Evolutionary conservation across 2,888 invertebrate genomes (phyloP), one percentile per base, ranked within the genome.

Genomic region (Catocala fraxini): DNA sequence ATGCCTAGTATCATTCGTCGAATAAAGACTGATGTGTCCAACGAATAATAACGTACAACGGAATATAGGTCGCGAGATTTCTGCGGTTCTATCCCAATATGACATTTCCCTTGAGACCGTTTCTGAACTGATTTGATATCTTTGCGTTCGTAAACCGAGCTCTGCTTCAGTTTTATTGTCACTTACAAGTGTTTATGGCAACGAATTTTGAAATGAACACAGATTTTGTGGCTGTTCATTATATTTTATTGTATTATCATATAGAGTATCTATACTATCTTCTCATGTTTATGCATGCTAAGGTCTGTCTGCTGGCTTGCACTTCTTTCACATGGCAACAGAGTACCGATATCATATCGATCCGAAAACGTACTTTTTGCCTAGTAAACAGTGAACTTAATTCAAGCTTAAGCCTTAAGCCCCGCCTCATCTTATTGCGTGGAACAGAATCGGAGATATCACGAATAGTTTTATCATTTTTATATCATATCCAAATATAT

Each of bases 71-170:
- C 54, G 56, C 51, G 15, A 43, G 59, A 34, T 51, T 45, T 49
- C 43, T 46, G 52, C 49, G 51, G 51, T 57, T 61, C 34, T 52
- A 47, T 62, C 67, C 65, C 57, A 68, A 77, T 75, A 66, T 58
- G 58, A 65, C 68, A 68, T 76, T 75, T 65, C 78, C 68, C 66
- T 51, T 0, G 66, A 12, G 72, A 63, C 46, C 61, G 25, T 52
- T 72, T 48, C 47, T 45, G 53, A 62, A 65, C 77, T 66, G 68
- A 71, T 77, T 73, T 73, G 69, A 69, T 73, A 71, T 71, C 66
- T 71, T 54, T 65, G 39, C 45, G 63, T 61, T 61, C 72, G 55
- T 51, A 59, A 68, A 62, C 59, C 56, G 56, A 64, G 59, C 51
- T 56, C 45, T 59, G 34, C 62, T 59, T 47, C 25, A 7, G 12